Percentiles rank a stretch among this genome's conserved stretches.
These are phyloP conservation scores for Nyctibius bracteatus DNA, from an alignment of 2,113 vertebrate species.

Conservation along the genomic window DNA sequence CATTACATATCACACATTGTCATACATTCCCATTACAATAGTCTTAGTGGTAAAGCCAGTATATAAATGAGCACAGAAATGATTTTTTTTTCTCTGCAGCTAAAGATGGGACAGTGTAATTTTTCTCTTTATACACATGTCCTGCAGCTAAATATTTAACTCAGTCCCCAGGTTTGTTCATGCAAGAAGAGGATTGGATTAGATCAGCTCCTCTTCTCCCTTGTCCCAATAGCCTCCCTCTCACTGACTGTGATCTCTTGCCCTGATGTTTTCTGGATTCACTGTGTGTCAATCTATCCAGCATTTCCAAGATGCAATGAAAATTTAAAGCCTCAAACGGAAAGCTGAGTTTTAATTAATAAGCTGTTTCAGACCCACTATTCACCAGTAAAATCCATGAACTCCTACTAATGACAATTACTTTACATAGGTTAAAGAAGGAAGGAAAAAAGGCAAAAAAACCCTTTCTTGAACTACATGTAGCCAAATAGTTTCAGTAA, in stretches of 20 bases:
- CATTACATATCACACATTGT: not conserved
- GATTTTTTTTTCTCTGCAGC: not conserved
- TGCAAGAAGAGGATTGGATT: not conserved
- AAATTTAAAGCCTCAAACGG: not conserved
- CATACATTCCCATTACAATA: not conserved
- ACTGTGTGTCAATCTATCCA: not conserved
- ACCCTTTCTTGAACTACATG: not conserved
- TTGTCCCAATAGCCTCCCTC: not conserved
- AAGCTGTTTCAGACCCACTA: not conserved
- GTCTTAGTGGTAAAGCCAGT: not conserved
- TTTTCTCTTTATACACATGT: not conserved
- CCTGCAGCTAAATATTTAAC: not conserved
- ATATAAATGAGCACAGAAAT: not conserved
- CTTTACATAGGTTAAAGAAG: not conserved
- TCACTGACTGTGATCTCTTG: not conserved
- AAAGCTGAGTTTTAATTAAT: not conserved
- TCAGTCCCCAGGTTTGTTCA: not conserved
- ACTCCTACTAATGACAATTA: not conserved
- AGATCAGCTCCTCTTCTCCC: not conserved
- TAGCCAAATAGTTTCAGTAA: not conserved
- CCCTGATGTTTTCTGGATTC: not conserved
- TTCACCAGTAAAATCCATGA: not conserved
- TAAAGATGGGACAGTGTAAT: not conserved
- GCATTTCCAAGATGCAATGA: not conserved
- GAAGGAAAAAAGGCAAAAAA: not conserved